phyloP scores from a whole-genome alignment of 2,888 invertebrate species.

The Thumatha senex region DNA sequence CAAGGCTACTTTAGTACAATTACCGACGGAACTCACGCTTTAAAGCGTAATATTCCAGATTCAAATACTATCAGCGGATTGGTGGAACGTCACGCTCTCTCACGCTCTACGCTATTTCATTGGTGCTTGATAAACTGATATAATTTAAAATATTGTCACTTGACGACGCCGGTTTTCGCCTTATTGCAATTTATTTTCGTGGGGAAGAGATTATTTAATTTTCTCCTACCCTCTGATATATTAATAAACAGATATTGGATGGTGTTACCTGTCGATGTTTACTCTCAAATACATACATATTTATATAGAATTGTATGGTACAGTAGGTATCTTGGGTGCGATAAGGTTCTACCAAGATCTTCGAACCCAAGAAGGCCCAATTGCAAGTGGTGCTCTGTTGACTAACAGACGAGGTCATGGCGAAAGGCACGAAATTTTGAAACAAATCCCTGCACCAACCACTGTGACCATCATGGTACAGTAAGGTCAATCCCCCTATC shows the following conservation, averaged over 20 bases:
- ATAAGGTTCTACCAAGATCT: too few relatives aligned
- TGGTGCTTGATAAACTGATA: conserved; percentile 71
- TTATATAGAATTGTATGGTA: conserved; percentile 2
- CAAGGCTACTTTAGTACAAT: conserved; percentile 47
- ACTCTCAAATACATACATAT: conserved; percentile 13
- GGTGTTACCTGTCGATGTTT: conserved; percentile 29
- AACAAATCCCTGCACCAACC: too few relatives aligned
- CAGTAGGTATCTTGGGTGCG: not conserved
- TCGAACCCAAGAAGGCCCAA: too few relatives aligned
- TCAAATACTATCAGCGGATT: conserved; percentile 59
- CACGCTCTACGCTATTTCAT: conserved; percentile 47
- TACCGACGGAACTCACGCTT: conserved; percentile 43
- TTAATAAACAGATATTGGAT: conserved; percentile 70
- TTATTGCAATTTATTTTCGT: conserved; percentile 77
- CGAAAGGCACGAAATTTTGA: too few relatives aligned
- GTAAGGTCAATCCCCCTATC: too few relatives aligned
- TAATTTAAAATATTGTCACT: conserved; percentile 80
- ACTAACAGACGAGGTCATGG: too few relatives aligned
- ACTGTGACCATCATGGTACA: too few relatives aligned
- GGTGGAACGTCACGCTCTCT: conserved; percentile 45
- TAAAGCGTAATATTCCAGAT: conserved; percentile 63
- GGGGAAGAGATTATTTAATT: conserved; percentile 74
- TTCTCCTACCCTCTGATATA: conserved; percentile 57
- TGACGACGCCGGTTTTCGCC: conserved; percentile 63
- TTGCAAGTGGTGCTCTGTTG: too few relatives aligned